Evolutionary conservation across 2,888 invertebrate genomes (phyloP).

Genomic region (Trissolcus brochymenae): DNA sequence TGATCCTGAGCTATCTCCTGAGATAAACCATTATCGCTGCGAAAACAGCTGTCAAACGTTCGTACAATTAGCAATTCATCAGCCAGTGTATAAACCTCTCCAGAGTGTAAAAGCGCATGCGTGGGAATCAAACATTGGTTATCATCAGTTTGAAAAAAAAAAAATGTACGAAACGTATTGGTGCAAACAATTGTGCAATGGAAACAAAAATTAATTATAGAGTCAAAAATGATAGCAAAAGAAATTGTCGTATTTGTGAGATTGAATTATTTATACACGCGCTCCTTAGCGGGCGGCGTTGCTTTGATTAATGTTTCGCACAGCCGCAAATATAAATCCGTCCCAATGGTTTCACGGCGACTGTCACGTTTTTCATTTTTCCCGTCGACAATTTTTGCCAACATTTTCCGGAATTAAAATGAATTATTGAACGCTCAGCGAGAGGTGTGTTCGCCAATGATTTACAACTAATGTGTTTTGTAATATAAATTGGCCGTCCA

Average conservation of each 20-base stretch:
- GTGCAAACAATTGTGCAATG: too few relatives aligned
- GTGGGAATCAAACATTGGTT: too few relatives aligned
- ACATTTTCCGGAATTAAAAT: conserved; percentile 41
- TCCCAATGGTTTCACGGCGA: conserved; percentile 18
- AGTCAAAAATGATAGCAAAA: too few relatives aligned
- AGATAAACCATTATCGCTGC: conserved; percentile 46
- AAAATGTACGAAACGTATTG: too few relatives aligned
- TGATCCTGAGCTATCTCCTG: conserved; percentile 20
- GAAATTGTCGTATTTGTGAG: background rate
- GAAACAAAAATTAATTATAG: too few relatives aligned
- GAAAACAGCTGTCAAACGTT: conserved; percentile 49
- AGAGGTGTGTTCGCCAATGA: conserved; percentile 14
- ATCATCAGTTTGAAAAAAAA: too few relatives aligned
- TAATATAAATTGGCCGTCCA: conserved; percentile 19
- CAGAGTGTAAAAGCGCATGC: conserved; percentile 3
- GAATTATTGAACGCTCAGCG: conserved; percentile 33
- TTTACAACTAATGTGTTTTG: conserved; percentile 31
- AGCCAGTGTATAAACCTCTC: conserved; percentile 25
- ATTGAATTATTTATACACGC: conserved; percentile 33
- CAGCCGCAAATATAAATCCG: conserved; percentile 32
- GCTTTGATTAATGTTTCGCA: conserved; percentile 26
- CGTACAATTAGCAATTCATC: conserved; percentile 48
- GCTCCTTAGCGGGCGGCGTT: conserved; percentile 23
- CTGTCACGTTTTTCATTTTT: conserved; percentile 30
- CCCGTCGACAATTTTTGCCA: conserved; percentile 35